Evolutionary conservation across 2,888 invertebrate genomes (phyloP), one percentile per base, ranked within the genome.

Genomic region (Rhyacophila evoluta): DNA sequence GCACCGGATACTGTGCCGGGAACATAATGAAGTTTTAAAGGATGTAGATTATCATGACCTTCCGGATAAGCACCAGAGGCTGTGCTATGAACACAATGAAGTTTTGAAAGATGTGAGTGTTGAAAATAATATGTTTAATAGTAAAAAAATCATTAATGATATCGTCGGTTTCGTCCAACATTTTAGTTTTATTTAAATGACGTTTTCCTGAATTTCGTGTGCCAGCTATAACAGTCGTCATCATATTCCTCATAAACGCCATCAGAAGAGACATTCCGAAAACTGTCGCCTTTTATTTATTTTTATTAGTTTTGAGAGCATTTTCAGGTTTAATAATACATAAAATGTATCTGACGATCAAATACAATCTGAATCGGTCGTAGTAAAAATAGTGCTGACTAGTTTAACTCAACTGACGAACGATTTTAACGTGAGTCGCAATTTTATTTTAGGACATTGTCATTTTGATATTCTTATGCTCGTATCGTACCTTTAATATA

Each of bases 31-130:
- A 69, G 84, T 92, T 33, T 33, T 33, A 6, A 33, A 33, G 29
- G n/a, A n/a, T n/a, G n/a, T n/a, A n/a, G n/a, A n/a, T n/a, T n/a
- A n/a, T n/a, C n/a, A n/a, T n/a, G 90, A 91, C 82, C 84, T 93
- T 69, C 86, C 92, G 0, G 90, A 92, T 25, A 93, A 92, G 83
- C 92, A 93, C 82, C 89, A 89, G 81, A 89, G 90, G 69, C 85
- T 93, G 1, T 89, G 91, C 79, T 86, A 91, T 8, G 91, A 92
- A 83, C 87, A 92, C 82, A 87, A 88, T 38, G 85, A 86, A 69
- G 84, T 92, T 33, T 33, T 33, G 29, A 33, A 33, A 6, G 25
- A 55, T 5, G 55, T 6, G 2, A 55, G 55, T 41, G 15, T 1
- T 41, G 1, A 41, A 15, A 1, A 39, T n/a, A 39, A 39, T 33